phyloP scores from a whole-genome alignment of 2,797 vertebrate genomes.

The Schizopygopsis malacanthus region DNA sequence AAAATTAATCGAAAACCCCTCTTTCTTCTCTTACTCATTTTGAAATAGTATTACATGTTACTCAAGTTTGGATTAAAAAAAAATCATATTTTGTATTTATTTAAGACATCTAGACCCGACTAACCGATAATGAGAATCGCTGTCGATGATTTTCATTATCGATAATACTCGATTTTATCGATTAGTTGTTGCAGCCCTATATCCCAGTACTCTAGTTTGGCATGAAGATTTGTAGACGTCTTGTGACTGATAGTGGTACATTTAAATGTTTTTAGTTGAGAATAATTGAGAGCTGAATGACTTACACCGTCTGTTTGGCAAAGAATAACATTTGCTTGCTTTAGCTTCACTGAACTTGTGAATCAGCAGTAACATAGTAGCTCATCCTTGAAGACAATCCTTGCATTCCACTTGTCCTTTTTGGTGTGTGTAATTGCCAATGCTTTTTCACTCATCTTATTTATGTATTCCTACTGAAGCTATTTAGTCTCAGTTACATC shows the following conservation, averaged over 20 bases:
- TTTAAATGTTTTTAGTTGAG: background rate
- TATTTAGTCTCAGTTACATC: slow-evolving; percentile 1
- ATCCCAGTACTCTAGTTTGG: too few species aligned
- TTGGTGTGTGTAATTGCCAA: background rate
- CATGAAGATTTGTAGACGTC: background rate
- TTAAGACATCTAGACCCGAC: background rate
- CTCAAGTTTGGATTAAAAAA: background rate
- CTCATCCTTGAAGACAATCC: slow-evolving; percentile 8
- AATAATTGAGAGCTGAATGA: background rate
- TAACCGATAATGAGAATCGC: too few species aligned
- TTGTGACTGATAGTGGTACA: background rate
- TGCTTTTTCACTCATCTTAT: background rate
- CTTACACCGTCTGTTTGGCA: background rate
- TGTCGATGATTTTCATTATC: too few species aligned
- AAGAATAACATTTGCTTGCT: slow-evolving; percentile 15
- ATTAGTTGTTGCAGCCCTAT: too few species aligned
- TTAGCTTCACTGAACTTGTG: slow-evolving; percentile 10
- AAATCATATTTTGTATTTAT: too few species aligned
- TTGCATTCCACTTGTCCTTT: slow-evolving; percentile 12
- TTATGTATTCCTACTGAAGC: background rate
- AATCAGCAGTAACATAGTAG: background rate
- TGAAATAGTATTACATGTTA: background rate
- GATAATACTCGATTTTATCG: too few species aligned
- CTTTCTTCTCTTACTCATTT: background rate
- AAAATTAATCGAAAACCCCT: background rate